Percentiles rank a stretch among this genome's conserved stretches.
phyloP scores from a whole-genome alignment of 2,797 vertebrate genomes.

The Diglossa cyanea region DNA sequence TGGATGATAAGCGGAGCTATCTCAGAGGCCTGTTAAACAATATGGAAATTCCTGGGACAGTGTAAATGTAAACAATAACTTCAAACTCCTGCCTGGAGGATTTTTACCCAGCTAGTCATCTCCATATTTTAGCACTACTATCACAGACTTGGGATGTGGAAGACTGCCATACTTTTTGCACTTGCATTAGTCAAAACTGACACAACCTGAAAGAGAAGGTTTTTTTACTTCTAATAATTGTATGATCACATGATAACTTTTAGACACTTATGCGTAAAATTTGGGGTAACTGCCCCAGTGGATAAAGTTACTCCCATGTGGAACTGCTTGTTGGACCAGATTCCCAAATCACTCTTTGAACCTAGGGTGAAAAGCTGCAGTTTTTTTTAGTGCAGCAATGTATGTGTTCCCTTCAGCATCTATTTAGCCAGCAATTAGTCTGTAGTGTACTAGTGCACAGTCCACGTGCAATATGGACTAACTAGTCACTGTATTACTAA shows the following conservation, averaged over 20 bases:
- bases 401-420: background rate
- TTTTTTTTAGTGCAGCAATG: background rate
- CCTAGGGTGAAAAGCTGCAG: background rate
- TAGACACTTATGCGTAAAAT: background rate
- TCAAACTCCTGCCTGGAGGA: background rate
- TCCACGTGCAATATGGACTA: background rate
- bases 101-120: background rate
- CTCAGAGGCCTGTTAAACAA: background rate
- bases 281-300: background rate
- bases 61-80: constrained; percentile 16
- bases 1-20: background rate
- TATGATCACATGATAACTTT: background rate
- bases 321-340: background rate
- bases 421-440: background rate
- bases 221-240: background rate
- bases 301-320: background rate
- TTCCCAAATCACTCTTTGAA: background rate
- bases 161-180: background rate
- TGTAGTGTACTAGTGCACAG: background rate
- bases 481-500: background rate
- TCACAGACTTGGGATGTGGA: background rate
- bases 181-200: background rate
- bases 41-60: background rate
- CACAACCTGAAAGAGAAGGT: background rate
- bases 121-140: background rate